These are phyloP conservation scores for Sapajus apella DNA, from an alignment of 2,113 vertebrate species.

Conservation along the genomic window DNA sequence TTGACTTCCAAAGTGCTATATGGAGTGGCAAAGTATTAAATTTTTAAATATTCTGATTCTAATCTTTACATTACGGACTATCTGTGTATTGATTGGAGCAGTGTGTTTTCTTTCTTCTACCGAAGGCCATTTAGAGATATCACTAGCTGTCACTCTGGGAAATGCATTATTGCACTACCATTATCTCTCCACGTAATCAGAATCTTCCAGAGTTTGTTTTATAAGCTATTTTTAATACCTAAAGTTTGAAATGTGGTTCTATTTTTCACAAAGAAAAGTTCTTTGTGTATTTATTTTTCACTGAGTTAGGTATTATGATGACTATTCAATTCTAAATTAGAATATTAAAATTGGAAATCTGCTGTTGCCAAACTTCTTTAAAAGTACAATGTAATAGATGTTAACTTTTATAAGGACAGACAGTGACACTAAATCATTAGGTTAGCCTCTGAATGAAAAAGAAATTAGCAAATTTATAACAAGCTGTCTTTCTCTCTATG, in stretches of 20 bases:
- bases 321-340: background rate
- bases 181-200: conserved; percentile 78
- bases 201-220: conserved; percentile 66
- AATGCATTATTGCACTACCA: conserved; percentile 76
- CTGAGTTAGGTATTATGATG: conserved; percentile 18
- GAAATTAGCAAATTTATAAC: background rate
- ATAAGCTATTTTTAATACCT: conserved; percentile 37
- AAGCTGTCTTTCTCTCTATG: background rate
- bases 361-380: background rate
- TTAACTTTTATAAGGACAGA: background rate
- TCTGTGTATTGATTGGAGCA: conserved; percentile 84
- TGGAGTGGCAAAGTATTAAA: conserved; percentile 82
- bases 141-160: conserved; percentile 78
- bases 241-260: conserved; percentile 24
- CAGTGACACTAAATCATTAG: background rate
- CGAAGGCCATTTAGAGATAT: conserved; percentile 81
- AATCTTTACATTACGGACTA: conserved; percentile 85
- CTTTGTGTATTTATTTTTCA: conserved; percentile 57
- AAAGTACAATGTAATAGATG: background rate
- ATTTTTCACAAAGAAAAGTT: conserved; percentile 67
- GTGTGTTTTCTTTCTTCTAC: conserved; percentile 75
- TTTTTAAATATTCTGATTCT: conserved; percentile 87
- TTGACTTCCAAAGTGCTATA: conserved; percentile 84
- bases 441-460: background rate
- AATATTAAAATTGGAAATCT: conserved; percentile 18